phyloP scores from a whole-genome alignment of 2,113 vertebrate genomes.

The Myiagra hebetior region DNA sequence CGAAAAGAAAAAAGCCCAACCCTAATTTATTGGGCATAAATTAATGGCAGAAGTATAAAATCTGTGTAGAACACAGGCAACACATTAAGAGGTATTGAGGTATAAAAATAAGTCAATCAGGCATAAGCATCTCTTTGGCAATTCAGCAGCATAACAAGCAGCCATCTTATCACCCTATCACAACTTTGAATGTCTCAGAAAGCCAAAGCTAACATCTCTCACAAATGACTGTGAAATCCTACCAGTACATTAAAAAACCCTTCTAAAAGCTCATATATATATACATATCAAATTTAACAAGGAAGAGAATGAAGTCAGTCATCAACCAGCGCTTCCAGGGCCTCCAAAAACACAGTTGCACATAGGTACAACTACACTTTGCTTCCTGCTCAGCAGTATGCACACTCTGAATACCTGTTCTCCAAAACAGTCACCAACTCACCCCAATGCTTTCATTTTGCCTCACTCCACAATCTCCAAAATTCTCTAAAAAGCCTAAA shows the following conservation, averaged over 20 bases:
- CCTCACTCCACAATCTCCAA: neutral
- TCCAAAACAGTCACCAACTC: neutral
- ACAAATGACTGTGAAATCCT: neutral
- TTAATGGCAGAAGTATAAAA: neutral
- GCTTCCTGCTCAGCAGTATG: neutral
- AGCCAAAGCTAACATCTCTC: neutral
- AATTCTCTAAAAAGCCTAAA: neutral
- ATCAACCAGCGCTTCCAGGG: neutral
- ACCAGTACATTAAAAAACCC: neutral
- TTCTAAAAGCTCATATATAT: neutral
- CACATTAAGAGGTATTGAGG: neutral
- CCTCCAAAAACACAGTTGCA: neutral
- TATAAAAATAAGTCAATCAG: neutral
- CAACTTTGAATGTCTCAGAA: neutral
- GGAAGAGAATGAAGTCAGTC: neutral
- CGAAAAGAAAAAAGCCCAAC: neutral
- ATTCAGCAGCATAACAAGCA: neutral
- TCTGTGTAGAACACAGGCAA: neutral
- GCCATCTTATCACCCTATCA: neutral
- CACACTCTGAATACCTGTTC: neutral
- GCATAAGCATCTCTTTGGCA: neutral
- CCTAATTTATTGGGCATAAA: neutral
- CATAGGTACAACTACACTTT: neutral
- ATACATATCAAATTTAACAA: neutral
- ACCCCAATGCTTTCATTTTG: neutral